Percentiles rank a stretch among this genome's conserved stretches.
Evolutionary conservation across 2,113 vertebrate species (phyloP).

Genomic region (Oxyura jamaicensis): DNA sequence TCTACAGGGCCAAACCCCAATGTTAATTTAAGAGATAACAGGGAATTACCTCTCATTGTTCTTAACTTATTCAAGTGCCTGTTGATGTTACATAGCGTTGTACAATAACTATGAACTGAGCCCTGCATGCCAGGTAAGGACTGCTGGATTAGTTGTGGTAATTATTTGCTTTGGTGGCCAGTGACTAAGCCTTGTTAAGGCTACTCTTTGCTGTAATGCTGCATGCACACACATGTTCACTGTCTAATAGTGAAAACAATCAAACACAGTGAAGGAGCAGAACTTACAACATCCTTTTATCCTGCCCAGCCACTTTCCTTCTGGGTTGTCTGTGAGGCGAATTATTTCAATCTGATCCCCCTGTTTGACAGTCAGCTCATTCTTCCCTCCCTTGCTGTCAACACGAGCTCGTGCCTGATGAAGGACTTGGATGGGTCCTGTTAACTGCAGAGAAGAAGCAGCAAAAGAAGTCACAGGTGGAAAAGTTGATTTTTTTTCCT

Average conservation of each 20-base stretch:
- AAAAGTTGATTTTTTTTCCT: not conserved
- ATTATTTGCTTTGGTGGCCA: not conserved
- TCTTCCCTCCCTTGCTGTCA: constrained; percentile 86
- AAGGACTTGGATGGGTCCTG: constrained; percentile 81
- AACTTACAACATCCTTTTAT: constrained; percentile 86
- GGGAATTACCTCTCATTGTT: not conserved
- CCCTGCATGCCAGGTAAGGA: not conserved
- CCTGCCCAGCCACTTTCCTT: constrained; percentile 92
- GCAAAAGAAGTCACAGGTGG: not conserved
- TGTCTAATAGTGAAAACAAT: not conserved
- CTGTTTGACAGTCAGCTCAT: constrained; percentile 86
- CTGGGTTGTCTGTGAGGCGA: constrained; percentile 90
- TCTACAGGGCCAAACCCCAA: not conserved
- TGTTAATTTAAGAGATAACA: not conserved
- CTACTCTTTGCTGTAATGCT: not conserved
- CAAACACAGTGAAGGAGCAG: not conserved
- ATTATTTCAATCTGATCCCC: constrained; percentile 90
- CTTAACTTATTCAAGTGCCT: not conserved
- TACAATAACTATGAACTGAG: not conserved
- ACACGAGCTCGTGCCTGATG: constrained; percentile 83
- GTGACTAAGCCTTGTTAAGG: not conserved
- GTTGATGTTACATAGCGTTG: not conserved
- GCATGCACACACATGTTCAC: not conserved
- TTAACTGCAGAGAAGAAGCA: constrained; percentile 74
- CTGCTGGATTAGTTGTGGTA: not conserved